These are phyloP conservation scores for Drosophila silvestris DNA, from an alignment of 2,888 invertebrate genomes.

Conservation along the genomic window DNA sequence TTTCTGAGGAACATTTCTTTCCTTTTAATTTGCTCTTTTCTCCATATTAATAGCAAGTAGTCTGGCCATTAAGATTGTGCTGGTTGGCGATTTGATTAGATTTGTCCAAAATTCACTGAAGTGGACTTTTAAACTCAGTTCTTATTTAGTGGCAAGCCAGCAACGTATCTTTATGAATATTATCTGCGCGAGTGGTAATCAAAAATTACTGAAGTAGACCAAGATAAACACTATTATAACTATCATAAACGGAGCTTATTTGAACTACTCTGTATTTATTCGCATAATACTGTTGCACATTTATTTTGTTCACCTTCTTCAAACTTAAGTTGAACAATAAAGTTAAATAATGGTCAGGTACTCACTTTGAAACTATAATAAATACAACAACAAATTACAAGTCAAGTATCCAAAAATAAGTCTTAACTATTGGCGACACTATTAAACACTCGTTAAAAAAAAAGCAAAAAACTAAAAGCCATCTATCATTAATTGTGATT, in stretches of 20 bases:
- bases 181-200: slow-evolving; percentile 7
- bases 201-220: not conserved
- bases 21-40: not conserved
- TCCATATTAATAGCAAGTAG: not conserved
- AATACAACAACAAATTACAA: not conserved
- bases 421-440: not conserved
- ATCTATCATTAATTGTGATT: slow-evolving; percentile 48
- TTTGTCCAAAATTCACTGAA: slow-evolving; percentile 1
- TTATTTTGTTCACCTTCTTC: not conserved
- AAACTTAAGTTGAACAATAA: not conserved
- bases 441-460: slow-evolving; percentile 3
- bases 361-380: too few species aligned
- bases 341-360: not conserved
- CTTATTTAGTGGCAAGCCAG: slow-evolving; percentile 3
- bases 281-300: not conserved
- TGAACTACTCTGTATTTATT: not conserved
- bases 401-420: not conserved
- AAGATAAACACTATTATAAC: not conserved
- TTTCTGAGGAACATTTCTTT: too few species aligned
- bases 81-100: slow-evolving; percentile 27
- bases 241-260: not conserved
- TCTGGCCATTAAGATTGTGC: slow-evolving; percentile 39
- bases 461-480: not conserved
- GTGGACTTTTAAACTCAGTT: slow-evolving; percentile 27
- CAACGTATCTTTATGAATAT: slow-evolving; percentile 37